Evolutionary conservation across 2,113 vertebrate species (phyloP), one percentile per base, ranked within the genome.

Genomic region (Vidua chalybeata): DNA sequence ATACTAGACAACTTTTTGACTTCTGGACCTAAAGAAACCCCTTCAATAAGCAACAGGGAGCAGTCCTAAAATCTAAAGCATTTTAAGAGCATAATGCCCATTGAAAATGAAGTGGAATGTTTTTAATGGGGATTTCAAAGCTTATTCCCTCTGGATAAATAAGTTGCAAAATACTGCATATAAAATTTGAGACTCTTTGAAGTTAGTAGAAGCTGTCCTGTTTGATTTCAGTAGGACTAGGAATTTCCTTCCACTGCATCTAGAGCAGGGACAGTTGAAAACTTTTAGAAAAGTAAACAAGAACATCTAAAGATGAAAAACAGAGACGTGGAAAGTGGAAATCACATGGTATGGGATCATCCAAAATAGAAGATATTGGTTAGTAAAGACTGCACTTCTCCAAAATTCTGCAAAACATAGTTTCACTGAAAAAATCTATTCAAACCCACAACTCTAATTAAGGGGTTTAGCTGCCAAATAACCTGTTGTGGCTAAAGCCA

Each of bases 391-490:
- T 90, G 67, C 84, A 79, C 76, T 97, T 97, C 92, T 97, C 84
- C 93, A 95, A 95, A 83, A 48, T 92, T 75, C 80, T 94, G 46
- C 89, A 97, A 93, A 97, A 96, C 81, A 97, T 94, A 94, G 90
- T 96, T 97, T 97, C 91, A 88, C 91, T 97, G 93, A 97, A 98
- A 98, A 94, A 97, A 97, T 97, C 81, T 97, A 13, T 94, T 98
- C 95, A 97, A 97, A 95, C 88, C 92, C 97, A 97, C 96, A 97
- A 71, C 73, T 97, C 88, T 97, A 97, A 98, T 98, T 97, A 98
- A 97, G 94, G 97, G 90, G 35, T 98, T 97, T 96, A 97, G 90
- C 96, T 98, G 97, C 96, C 97, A 98, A 98, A 97, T 97, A 96
- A 94, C 94, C 97, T 97, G 96, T 97, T 97, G 96, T 97, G 91